Evolutionary conservation across 2,888 invertebrate species (phyloP), one percentile per base, ranked within the genome.

Genomic region (Odontocerum albicorne): DNA sequence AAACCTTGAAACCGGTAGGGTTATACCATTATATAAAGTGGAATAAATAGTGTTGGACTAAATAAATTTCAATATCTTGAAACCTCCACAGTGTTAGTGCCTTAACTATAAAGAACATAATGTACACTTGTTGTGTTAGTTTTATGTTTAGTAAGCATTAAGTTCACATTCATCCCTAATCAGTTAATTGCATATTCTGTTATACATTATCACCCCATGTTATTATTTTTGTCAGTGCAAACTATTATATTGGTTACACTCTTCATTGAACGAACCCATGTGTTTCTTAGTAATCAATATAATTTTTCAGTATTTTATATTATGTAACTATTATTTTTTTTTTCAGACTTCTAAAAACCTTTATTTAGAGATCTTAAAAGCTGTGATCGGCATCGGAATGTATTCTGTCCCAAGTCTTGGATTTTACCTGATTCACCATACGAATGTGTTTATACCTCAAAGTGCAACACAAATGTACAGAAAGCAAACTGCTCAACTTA

Each of bases 391-490:
- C 68, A 43, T 69, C 64, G 62, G 78, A 65, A 42, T 71, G n/a
- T 72, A 77, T 16, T 76, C 79, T 10, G 67, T 75, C 35, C 75
- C 77, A 50, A 75, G 72, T 21, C 67, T 82, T 3, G 66, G 75
- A 15, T 82, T 82, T 66, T 66, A 73, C 19, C 62, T 77, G 4
- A 66, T 81, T 15, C 63, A 67, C 22, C 65, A 67, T 38, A 71
- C 70, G 3, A 69, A 72, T 4, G 69, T 73, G 10, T 75, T 78
- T 63, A 70, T 82, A 12, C 67, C 73, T 27, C 63, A 63, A 6
- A 56, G 63, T 1, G 64, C 68, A 40, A 63, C 64, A 12, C 49
- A 53, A 0, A 55, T 70, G 49, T 79, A 77, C 62, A 49, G 62
- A 2, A 55, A 61, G 2, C 64, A 66, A 44, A 72, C 72, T 2